These are phyloP conservation scores for Myotis yumanensis DNA, from an alignment of 2,113 vertebrate species.

Conservation along the genomic window DNA sequence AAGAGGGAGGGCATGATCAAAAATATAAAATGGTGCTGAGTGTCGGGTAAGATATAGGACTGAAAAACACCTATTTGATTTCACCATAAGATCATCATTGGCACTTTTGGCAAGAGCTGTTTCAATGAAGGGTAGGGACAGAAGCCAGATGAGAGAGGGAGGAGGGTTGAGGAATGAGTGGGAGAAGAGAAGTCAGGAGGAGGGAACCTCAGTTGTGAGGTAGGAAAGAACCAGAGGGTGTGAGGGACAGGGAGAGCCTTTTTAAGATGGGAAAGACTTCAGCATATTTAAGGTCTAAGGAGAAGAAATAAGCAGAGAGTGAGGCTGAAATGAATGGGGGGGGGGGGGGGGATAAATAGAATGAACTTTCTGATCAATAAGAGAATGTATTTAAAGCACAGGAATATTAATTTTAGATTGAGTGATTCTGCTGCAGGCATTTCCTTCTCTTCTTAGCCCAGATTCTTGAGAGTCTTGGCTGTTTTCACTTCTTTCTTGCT, in stretches of 20 bases:
- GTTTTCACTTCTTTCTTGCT: conserved; percentile 16
- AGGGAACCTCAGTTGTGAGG: neutral
- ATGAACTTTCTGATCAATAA: conserved; percentile 21
- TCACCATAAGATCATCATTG: neutral
- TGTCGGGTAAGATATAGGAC: neutral
- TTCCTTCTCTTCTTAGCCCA: neutral
- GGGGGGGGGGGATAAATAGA: neutral
- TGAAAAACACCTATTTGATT: conserved; percentile 42
- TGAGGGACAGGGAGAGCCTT: neutral
- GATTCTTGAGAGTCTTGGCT: conserved; percentile 27
- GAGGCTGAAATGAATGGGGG: neutral
- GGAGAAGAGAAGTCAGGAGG: conserved; percentile 22
- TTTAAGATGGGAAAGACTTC: neutral
- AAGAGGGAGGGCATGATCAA: neutral
- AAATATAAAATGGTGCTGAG: neutral
- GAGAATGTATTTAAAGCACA: neutral
- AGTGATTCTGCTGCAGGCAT: conserved; percentile 10
- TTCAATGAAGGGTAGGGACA: neutral
- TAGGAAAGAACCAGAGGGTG: neutral
- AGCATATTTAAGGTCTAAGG: neutral
- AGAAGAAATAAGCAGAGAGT: conserved; percentile 33
- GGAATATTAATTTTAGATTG: neutral
- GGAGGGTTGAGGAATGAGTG: conserved; percentile 27
- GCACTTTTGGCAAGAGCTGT: neutral
- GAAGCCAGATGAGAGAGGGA: neutral